Conservation (phyloP, 1,140 invertebrate genomes). For the Drosophila suzukii region DNA sequence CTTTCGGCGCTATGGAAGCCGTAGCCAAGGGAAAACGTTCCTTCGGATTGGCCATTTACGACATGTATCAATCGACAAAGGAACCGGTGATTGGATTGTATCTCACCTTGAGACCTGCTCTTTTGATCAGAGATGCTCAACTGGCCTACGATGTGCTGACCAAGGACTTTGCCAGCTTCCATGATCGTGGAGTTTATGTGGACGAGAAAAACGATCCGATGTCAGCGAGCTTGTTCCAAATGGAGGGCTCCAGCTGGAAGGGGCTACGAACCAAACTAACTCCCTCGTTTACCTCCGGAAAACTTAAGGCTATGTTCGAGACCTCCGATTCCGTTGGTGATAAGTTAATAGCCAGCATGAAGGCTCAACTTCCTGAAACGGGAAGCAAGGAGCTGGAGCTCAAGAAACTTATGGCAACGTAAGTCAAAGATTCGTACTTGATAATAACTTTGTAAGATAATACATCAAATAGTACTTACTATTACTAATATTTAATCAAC, state of each 20-base stretch:
- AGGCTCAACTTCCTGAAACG: conserved; percentile 30
- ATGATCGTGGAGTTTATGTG: conserved; percentile 83
- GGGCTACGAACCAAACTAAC: conserved; percentile 85
- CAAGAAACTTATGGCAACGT: conserved; percentile 61
- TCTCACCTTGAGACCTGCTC: conserved; percentile 71
- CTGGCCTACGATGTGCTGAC: conserved; percentile 84
- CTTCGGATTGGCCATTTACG: conserved; percentile 70
- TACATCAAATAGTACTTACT: not conserved
- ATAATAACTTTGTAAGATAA: not conserved
- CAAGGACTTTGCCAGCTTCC: conserved; percentile 85
- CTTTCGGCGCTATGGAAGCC: conserved; percentile 66
- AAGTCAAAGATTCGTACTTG: conserved; percentile 6
- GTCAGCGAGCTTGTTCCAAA: conserved; percentile 82
- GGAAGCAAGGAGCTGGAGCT: conserved; percentile 56
- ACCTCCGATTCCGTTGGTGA: conserved; percentile 84
- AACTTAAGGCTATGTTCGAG: conserved; percentile 86
- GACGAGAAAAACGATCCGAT: conserved; percentile 80
- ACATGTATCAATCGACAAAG: conserved; percentile 59
- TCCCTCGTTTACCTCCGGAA: conserved; percentile 86
- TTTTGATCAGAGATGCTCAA: conserved; percentile 85
- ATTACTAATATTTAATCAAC: too few species aligned
- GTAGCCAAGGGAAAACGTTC: conserved; percentile 47
- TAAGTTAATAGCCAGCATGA: conserved; percentile 66
- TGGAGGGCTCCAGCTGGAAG: conserved; percentile 85
- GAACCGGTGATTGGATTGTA: conserved; percentile 76